Base-by-base conservation (phyloP, 2,113 vertebrate species). In the Prolemur simus region DNA sequence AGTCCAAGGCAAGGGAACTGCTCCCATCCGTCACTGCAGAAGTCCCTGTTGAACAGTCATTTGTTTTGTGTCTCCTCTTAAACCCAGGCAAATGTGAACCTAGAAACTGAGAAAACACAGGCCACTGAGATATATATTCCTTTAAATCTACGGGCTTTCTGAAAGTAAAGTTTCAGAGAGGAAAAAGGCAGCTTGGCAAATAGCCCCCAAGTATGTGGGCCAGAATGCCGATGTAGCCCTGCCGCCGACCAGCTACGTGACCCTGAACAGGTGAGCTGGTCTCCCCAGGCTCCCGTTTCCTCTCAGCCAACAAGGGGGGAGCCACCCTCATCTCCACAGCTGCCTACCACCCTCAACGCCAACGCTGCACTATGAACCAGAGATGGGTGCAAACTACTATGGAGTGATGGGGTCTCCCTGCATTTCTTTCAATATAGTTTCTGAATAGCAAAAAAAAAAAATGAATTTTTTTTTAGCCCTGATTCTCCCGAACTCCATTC, bases 401-500 rank as follows among this genome's bases (percentile, higher is more conserved):
- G 8, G 63, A 86, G 45, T 58, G 34, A 34, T 14, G 27, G 11
- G 20, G 8, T 94, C 27, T 60, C 52, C 52, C 39, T 77, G 29
- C 6, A 54, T 49, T 39, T 60, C n/a, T 83, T 93, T 63, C 66
- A 68, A 73, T 85, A 21, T 34, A 25, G 84, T 85, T 94, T 91
- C 87, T 87, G 13, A 96, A 91, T 32, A 78, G 37, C 20, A 39
- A 87, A 54, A 56, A 83, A 52, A 64, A 81, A 85, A 66, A 80
- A 34, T 29, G 0, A n/a, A 37, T 29, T 87, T 39, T 47, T 47
- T 91, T 84, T 86, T 64, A 91, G 42, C 42, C 37, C 39, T 4
- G 2, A 66, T 81, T 96, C 78, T 93, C 47, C 73, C 74, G 87
- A 93, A 86, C 21, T 52, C 68, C 92, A 64, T 68, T 73, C 94